Percentiles rank a stretch among this genome's conserved stretches.
Evolutionary conservation across 1,140 invertebrate species (phyloP).

Genomic region (Zaprionus tsacasi): DNA sequence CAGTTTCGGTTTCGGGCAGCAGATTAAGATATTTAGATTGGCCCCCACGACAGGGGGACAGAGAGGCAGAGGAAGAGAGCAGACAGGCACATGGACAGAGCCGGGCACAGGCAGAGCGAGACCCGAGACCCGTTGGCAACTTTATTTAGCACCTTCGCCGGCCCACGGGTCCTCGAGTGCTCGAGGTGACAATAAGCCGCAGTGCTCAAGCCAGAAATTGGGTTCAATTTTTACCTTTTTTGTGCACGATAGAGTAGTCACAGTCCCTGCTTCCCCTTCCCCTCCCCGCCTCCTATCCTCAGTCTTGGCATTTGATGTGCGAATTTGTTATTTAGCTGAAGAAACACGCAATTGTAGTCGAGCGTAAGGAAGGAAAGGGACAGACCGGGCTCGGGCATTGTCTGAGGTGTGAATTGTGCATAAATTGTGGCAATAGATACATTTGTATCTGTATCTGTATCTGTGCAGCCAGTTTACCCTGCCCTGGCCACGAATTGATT

Average conservation of each 20-base stretch:
- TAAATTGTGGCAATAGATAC: constrained; percentile 69
- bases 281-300: neutral
- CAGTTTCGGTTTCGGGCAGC: constrained; percentile 43
- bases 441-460: constrained; percentile 28
- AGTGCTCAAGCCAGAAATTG: constrained; percentile 63
- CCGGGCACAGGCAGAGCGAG: constrained; percentile 31
- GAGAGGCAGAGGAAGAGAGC: constrained; percentile 18
- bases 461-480: neutral
- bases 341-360: constrained; percentile 73
- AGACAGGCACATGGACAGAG: neutral
- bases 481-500: constrained; percentile 10
- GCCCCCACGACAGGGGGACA: constrained; percentile 52
- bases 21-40: constrained; percentile 84
- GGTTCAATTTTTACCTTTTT: constrained; percentile 78
- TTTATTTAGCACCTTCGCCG: constrained; percentile 47
- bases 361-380: constrained; percentile 8
- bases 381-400: constrained; percentile 6
- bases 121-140: constrained; percentile 35
- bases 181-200: constrained; percentile 78
- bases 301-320: constrained; percentile 83
- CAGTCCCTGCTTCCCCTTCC: constrained; percentile 28
- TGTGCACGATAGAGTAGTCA: constrained; percentile 64
- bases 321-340: constrained; percentile 82
- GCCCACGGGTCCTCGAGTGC: constrained; percentile 36
- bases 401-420: constrained; percentile 59